Conservation (phyloP, 2,113 vertebrate genomes). For the Lepidothrix coronata region DNA sequence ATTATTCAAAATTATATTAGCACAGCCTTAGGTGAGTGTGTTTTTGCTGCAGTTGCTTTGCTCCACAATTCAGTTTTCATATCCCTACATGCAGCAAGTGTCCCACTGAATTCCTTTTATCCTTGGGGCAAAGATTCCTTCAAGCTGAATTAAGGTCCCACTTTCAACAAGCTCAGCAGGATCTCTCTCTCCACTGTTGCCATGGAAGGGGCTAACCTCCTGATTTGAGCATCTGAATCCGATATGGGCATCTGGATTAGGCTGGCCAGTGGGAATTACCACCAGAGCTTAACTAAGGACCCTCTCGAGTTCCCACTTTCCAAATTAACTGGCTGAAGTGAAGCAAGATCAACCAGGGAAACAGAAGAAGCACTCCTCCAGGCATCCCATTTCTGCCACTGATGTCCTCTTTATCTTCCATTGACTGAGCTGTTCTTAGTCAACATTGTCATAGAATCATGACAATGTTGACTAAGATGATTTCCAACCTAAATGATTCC, state of each 20-base stretch:
- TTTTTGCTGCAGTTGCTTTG: neutral
- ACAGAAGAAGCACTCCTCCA: neutral
- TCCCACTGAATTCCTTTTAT: neutral
- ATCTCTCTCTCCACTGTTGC: neutral
- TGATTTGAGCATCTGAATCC: neutral
- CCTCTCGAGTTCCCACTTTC: neutral
- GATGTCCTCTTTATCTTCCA: neutral
- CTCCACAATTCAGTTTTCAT: neutral
- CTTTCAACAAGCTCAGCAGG: neutral
- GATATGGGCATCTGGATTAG: neutral
- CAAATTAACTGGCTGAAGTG: neutral
- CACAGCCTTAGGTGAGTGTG: neutral
- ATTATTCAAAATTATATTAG: constrained; percentile 30
- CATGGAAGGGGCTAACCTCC: neutral
- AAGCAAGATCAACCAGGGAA: neutral
- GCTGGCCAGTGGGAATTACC: neutral
- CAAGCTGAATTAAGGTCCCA: neutral
- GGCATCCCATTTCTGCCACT: neutral
- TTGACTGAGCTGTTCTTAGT: neutral
- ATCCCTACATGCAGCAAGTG: neutral
- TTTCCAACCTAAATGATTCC: no score
- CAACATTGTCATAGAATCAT: neutral
- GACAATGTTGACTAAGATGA: no score
- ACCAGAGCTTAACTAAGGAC: neutral
- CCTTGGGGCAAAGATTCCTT: neutral